Percentiles rank a stretch among this genome's conserved stretches.
These are phyloP conservation scores for Ceriagrion tenellum DNA, from an alignment of 2,888 invertebrate species.

Conservation along the genomic window DNA sequence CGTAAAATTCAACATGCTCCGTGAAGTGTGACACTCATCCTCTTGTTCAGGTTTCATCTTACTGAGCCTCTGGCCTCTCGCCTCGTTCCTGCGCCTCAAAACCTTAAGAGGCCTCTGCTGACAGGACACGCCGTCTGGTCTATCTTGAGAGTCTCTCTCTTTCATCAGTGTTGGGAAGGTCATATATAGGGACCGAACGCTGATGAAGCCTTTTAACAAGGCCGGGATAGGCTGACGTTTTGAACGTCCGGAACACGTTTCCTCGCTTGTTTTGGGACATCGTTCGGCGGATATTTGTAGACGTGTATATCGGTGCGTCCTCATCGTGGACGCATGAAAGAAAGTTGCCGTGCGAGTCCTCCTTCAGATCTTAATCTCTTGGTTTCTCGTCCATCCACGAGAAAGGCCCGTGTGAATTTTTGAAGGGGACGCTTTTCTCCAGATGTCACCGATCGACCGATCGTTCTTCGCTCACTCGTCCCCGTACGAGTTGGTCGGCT, in stretches of 20 bases:
- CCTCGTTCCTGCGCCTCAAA: not conserved
- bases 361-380: not conserved
- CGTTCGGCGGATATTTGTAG: not conserved
- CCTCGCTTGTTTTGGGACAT: not conserved
- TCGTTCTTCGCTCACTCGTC: no score
- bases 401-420: not conserved
- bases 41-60: not conserved
- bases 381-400: not conserved
- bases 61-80: not conserved
- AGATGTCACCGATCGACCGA: not conserved
- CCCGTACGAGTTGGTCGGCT: no score
- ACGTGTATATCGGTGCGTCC: not conserved
- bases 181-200: not conserved
- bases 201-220: not conserved
- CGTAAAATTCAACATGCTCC: no score
- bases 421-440: not conserved
- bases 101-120: not conserved
- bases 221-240: not conserved
- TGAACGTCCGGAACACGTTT: not conserved
- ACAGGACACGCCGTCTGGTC: not conserved
- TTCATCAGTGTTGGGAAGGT: not conserved
- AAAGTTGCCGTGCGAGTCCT: not conserved
- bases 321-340: not conserved
- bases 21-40: not conserved
- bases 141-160: not conserved